Percentiles rank a stretch among this genome's conserved stretches.
Evolutionary conservation across 2,888 invertebrate species (phyloP).

Genomic region (Dusona sp.): DNA sequence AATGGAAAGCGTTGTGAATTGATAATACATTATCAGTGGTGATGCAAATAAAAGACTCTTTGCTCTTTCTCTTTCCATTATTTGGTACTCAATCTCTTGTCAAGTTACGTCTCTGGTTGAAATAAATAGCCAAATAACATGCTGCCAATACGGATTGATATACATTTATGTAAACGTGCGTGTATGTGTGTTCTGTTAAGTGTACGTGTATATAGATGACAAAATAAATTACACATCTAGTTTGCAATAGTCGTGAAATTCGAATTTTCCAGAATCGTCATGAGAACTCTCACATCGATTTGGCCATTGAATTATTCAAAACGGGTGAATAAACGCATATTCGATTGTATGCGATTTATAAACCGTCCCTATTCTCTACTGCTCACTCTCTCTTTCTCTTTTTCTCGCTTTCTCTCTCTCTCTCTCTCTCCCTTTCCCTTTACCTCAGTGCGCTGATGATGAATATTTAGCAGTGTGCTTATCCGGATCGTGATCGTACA

Average conservation of each 20-base stretch:
- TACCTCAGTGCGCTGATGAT: slow-evolving; percentile 56
- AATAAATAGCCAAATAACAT: slow-evolving; percentile 55
- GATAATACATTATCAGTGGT: slow-evolving; percentile 32
- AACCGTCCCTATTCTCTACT: slow-evolving; percentile 52
- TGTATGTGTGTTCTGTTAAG: background rate
- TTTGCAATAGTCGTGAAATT: slow-evolving; percentile 26
- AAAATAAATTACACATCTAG: slow-evolving; percentile 39
- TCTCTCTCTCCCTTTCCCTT: slow-evolving; percentile 16
- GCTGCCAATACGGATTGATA: slow-evolving; percentile 20
- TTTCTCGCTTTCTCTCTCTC: background rate
- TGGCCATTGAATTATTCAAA: slow-evolving; percentile 66
- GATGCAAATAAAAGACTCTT: slow-evolving; percentile 25
- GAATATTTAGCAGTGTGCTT: slow-evolving; percentile 77
- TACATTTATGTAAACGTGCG: background rate
- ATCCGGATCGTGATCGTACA: slow-evolving; percentile 74
- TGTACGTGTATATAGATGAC: background rate
- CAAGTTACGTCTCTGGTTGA: slow-evolving; percentile 30
- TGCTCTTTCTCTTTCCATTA: background rate
- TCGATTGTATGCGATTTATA: slow-evolving; percentile 56
- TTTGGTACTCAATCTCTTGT: background rate
- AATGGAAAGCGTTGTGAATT: slow-evolving; percentile 12
- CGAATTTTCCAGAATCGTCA: slow-evolving; percentile 54
- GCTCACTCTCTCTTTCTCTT: background rate
- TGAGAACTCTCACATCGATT: slow-evolving; percentile 44
- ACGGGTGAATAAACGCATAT: slow-evolving; percentile 66